A percentile compares a stretch with the other conserved stretches of the same genome.
Evolutionary conservation across 2,113 vertebrate genomes (phyloP).

Genomic region (Copsychus sechellarum): DNA sequence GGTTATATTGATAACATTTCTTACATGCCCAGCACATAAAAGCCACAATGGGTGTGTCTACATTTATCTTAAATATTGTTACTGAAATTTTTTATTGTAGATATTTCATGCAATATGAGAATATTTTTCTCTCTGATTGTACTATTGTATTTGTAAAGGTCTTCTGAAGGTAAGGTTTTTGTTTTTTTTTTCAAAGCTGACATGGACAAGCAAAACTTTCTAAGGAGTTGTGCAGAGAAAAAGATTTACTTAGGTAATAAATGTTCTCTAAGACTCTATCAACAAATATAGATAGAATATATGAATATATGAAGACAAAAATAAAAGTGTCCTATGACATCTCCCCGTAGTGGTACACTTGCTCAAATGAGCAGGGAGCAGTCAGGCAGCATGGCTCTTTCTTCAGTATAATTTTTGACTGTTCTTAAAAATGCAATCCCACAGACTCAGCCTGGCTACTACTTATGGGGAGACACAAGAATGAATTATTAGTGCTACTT

Average conservation of each 20-base stretch:
- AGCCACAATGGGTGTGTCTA: neutral
- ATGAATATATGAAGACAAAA: neutral
- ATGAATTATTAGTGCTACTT: slow-evolving; percentile 11
- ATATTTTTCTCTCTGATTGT: neutral
- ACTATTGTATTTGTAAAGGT: neutral
- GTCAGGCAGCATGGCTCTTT: neutral
- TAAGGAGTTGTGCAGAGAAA: neutral
- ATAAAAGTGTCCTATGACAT: neutral
- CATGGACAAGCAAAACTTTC: neutral
- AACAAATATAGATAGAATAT: neutral
- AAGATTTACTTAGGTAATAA: neutral
- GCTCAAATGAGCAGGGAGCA: neutral
- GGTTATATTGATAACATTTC: neutral
- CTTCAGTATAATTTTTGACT: neutral
- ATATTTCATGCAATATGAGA: neutral
- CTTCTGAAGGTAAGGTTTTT: neutral
- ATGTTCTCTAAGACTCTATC: neutral
- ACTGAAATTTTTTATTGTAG: neutral
- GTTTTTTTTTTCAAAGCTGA: neutral
- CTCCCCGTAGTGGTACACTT: neutral
- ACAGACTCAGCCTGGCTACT: neutral
- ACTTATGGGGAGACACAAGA: neutral
- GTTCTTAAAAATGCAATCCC: neutral
- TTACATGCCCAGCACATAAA: neutral
- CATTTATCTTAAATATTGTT: neutral